Base-by-base conservation (phyloP, 2,113 vertebrate species). In the Vanacampus margaritifer region DNA sequence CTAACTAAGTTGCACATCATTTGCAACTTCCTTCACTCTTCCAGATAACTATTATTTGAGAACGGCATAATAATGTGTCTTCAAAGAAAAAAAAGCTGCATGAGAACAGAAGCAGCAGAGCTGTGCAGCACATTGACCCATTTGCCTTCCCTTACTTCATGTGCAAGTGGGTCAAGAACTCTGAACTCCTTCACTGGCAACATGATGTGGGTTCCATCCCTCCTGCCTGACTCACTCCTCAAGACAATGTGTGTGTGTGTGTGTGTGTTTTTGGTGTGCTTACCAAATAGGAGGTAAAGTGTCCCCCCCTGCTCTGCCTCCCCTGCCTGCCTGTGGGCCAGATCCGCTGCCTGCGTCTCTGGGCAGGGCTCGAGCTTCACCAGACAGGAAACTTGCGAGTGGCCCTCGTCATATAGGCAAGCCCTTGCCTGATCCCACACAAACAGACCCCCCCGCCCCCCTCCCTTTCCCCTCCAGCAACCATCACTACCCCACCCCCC, bases 341-440 rank as follows among this genome's bases (percentile, higher is more conserved):
- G 83, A 84, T 81, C 86, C 79, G 76, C 84, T 90, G 84, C 86
- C 88, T 90, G 73, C 65, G 77, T 90, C 86, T 88, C 90, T 87
- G 86, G 88, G 88, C 90, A 92, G 80, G 82, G 72, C 82, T 75
- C 79, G 68, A 87, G 86, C 88, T 82, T 84, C 85, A 88, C 80
- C 89, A 91, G 86, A 84, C 89, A 85, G 90, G 89, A 92, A 92
- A 92, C 92, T 90, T 92, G 86, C 82, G 69, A 91, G 86, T 90
- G 80, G 91, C 90, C 89, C 88, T 89, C 84, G 91, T 90, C 88
- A 90, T 88, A 87, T 77, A 92, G 89, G 87, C 91, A 90, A 92
- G 90, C 91, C 92, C 89, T 92, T 90, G 91, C 91, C 90, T 92
- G 90, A 92, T 91, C 90, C 91, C 90, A 92, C 91, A 92, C 91